phyloP scores from a whole-genome alignment of 2,113 vertebrate species.

The Gambusia affinis region DNA sequence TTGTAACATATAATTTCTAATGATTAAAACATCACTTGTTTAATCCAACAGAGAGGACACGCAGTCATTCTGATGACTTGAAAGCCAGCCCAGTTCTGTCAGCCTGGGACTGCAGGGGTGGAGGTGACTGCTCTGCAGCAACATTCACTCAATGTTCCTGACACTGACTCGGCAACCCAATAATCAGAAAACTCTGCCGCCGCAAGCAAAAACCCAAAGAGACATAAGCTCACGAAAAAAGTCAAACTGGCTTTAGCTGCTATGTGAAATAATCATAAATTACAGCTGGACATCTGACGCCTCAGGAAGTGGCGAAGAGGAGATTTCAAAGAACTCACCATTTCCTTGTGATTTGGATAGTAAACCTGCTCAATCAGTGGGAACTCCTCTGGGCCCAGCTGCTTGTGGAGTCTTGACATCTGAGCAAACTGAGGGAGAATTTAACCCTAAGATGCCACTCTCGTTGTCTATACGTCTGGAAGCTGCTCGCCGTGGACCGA shows the following conservation, averaged over 20 bases:
- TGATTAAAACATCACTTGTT: background rate
- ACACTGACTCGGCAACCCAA: conserved; percentile 36
- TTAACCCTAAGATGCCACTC: background rate
- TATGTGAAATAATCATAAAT: background rate
- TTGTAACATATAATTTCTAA: background rate
- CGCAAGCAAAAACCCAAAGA: background rate
- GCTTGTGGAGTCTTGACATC: conserved; percentile 87
- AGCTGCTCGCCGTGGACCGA: background rate
- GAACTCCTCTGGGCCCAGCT: conserved; percentile 88
- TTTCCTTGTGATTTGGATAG: conserved; percentile 93
- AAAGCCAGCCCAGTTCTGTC: conserved; percentile 36
- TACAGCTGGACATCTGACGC: background rate
- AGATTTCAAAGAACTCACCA: conserved; percentile 82
- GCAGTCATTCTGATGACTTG: conserved; percentile 29
- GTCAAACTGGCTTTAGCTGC: conserved; percentile 20
- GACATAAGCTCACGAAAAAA: conserved; percentile 5
- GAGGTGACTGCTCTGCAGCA: conserved; percentile 39
- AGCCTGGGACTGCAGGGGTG: conserved; percentile 43
- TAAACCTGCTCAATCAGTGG: conserved; percentile 92
- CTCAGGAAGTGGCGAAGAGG: background rate
- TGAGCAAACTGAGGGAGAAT: conserved; percentile 85
- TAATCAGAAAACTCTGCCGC: conserved; percentile 23
- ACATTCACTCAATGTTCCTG: conserved; percentile 17
- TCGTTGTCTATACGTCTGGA: background rate
- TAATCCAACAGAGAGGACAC: background rate